These are phyloP conservation scores for Simalia tracyae DNA, from an alignment of 2,797 vertebrate genomes.

Conservation along the genomic window DNA sequence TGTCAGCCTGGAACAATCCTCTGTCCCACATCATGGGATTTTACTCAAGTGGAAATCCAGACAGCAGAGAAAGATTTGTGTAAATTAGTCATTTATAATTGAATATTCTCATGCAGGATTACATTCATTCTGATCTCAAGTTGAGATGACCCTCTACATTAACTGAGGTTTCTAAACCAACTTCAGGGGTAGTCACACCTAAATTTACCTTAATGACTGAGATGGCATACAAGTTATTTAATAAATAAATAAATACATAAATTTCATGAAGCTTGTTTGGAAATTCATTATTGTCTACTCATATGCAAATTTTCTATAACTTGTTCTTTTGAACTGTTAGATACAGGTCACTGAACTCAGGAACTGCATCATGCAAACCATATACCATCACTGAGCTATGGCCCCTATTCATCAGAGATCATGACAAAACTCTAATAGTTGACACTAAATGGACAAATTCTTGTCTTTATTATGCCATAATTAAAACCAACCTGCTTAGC, in stretches of 20 bases:
- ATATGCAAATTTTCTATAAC: not conserved
- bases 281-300: not conserved
- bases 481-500: constrained; percentile 22
- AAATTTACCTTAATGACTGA: not conserved
- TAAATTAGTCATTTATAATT: not conserved
- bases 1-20: not conserved
- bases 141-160: not conserved
- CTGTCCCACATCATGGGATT: not conserved
- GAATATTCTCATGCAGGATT: not conserved
- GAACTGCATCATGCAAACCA: not conserved
- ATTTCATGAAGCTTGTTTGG: not conserved
- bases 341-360: not conserved
- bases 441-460: not conserved
- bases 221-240: not conserved
- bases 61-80: not conserved
- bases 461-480: not conserved
- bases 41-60: not conserved
- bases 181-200: not conserved
- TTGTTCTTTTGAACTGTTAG: not conserved
- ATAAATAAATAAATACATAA: not conserved
- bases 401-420: not conserved
- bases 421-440: not conserved
- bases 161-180: not conserved
- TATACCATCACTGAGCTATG: not conserved
- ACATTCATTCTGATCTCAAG: not conserved